A percentile compares a stretch with the other conserved stretches of the same genome.
Conservation (phyloP, 2,888 invertebrate genomes). For the Xylota segnis region DNA sequence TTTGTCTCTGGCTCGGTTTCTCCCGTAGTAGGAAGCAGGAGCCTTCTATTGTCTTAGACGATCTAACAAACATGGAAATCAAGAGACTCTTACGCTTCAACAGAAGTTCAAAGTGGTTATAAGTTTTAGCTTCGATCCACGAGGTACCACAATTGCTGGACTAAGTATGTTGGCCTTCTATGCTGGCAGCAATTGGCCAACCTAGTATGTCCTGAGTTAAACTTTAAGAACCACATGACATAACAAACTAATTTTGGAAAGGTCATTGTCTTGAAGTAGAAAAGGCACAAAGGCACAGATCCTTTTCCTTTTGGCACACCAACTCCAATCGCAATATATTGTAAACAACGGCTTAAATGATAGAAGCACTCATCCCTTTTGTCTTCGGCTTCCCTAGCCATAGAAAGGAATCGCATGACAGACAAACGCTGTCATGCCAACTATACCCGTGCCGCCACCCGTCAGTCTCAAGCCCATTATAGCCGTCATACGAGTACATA, state of each 20-base stretch:
- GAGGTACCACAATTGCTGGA: too few relatives aligned
- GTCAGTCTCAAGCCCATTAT: constrained; percentile 38
- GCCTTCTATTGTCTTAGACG: too few relatives aligned
- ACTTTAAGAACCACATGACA: too few relatives aligned
- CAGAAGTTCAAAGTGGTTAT: too few relatives aligned
- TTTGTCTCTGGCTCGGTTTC: too few relatives aligned
- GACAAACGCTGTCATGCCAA: constrained; percentile 40
- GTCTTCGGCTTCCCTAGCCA: neutral
- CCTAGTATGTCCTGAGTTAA: too few relatives aligned
- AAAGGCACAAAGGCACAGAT: neutral
- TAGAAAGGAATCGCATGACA: constrained; percentile 27
- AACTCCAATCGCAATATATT: neutral
- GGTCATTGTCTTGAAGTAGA: neutral
- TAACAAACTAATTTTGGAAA: neutral
- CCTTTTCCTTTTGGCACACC: neutral
- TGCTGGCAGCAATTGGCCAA: too few relatives aligned
- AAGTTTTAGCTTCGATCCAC: too few relatives aligned
- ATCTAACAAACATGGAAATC: too few relatives aligned
- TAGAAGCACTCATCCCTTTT: constrained; percentile 12
- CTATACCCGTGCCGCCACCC: constrained; percentile 2
- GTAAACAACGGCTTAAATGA: neutral
- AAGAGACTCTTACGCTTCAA: too few relatives aligned
- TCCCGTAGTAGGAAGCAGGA: too few relatives aligned
- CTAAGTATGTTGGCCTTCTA: too few relatives aligned
- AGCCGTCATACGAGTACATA: neutral